Conservation (phyloP, 2,888 invertebrate genomes). For the Cantharis lateralis region DNA sequence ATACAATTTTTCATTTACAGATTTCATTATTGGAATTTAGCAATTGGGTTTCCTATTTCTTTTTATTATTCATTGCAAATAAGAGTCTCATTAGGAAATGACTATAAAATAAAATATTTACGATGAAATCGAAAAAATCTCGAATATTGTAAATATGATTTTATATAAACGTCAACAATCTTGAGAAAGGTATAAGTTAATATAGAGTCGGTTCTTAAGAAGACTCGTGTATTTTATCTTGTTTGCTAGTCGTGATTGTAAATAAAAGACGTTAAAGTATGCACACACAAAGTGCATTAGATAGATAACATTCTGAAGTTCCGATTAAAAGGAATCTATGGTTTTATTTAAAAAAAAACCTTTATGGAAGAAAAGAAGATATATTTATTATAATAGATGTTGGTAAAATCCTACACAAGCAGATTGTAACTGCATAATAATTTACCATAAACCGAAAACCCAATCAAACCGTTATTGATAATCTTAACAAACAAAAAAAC, state of each 20-base stretch:
- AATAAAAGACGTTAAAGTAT: slow-evolving; percentile 23
- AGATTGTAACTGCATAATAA: neutral
- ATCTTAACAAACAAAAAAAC: neutral
- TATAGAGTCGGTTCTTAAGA: slow-evolving; percentile 14
- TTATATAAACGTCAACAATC: neutral
- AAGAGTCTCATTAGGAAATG: neutral
- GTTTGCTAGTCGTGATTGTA: slow-evolving; percentile 21
- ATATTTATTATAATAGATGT: neutral
- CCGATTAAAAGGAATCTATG: slow-evolving; percentile 7
- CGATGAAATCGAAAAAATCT: slow-evolving; percentile 1
- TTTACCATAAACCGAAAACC: neutral
- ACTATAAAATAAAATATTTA: slow-evolving; percentile 3
- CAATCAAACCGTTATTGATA: neutral
- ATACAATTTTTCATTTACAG: neutral
- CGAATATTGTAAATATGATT: neutral
- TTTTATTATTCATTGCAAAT: neutral
- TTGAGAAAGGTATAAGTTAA: slow-evolving; percentile 12
- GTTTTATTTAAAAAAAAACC: neutral
- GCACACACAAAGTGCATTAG: slow-evolving; percentile 24
- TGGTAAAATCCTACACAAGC: neutral
- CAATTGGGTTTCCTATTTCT: neutral
- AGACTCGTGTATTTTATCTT: slow-evolving; percentile 24
- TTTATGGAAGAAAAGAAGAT: neutral
- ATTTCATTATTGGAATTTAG: neutral
- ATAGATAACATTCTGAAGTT: slow-evolving; percentile 21